Conservation (phyloP, 2,888 invertebrate species). For the Eretmocerus hayati region DNA sequence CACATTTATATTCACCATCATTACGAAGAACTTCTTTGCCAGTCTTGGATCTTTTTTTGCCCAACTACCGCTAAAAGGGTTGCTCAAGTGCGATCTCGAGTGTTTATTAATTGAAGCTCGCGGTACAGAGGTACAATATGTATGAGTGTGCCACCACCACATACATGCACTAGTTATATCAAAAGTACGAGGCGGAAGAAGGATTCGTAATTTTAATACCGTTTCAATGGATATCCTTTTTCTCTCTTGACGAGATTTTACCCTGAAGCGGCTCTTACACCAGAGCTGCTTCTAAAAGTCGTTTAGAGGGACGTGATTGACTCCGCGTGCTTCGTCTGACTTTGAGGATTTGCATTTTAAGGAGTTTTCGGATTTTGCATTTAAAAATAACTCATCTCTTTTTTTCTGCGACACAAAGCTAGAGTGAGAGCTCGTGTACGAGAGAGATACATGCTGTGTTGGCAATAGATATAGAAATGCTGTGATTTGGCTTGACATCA, state of each 20-base stretch:
- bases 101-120: conserved; percentile 14
- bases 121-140: too few species aligned
- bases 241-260: neutral
- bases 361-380: conserved; percentile 21
- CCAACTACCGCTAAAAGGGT: too few species aligned
- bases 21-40: neutral
- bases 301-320: conserved; percentile 21
- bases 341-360: conserved; percentile 21
- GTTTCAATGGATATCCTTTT: conserved; percentile 6
- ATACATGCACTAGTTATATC: neutral
- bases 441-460: too few species aligned
- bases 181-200: conserved; percentile 9
- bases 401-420: neutral
- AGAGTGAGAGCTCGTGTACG: too few species aligned
- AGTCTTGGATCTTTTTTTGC: too few species aligned
- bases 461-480: too few species aligned
- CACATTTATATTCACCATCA: too few species aligned
- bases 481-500: neutral
- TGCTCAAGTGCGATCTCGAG: neutral
- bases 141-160: too few species aligned
- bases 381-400: conserved; percentile 15
- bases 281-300: conserved; percentile 18
- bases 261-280: conserved; percentile 3
- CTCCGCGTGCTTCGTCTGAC: conserved; percentile 12
- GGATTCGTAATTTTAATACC: conserved; percentile 13